phyloP scores from a whole-genome alignment of 1,140 invertebrate genomes.

The Hylaeus volcanicus region DNA sequence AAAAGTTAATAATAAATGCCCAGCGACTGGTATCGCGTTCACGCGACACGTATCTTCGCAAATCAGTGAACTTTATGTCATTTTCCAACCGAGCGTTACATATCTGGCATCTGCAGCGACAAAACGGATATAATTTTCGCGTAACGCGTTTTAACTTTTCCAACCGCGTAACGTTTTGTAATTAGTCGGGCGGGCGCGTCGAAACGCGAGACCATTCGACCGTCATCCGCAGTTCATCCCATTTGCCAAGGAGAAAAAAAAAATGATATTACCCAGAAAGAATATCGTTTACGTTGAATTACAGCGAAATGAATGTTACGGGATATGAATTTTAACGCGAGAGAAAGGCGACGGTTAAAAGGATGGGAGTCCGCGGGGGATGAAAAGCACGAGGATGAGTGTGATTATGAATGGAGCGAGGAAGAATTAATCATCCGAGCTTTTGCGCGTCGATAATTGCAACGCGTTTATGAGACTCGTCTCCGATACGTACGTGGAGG shows the following conservation, averaged over 20 bases:
- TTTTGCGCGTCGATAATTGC: neutral
- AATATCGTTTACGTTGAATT: neutral
- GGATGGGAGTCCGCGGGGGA: too few species aligned
- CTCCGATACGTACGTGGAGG: neutral
- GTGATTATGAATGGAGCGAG: neutral
- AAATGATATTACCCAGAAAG: neutral
- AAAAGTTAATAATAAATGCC: too few species aligned
- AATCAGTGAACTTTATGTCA: too few species aligned
- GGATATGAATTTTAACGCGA: neutral
- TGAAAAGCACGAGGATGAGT: neutral
- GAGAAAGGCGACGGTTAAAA: neutral
- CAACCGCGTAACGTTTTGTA: constrained; percentile 3
- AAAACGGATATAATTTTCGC: neutral
- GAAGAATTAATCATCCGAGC: neutral
- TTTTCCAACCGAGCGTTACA: too few species aligned
- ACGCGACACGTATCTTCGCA: too few species aligned
- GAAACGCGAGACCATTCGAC: neutral
- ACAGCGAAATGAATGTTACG: neutral
- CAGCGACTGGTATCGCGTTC: too few species aligned
- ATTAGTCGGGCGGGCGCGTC: neutral
- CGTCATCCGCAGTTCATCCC: neutral
- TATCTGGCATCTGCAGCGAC: too few species aligned
- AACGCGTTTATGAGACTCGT: neutral
- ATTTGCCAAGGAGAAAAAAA: neutral
- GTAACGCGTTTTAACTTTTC: neutral